phyloP scores from a whole-genome alignment of 2,888 invertebrate genomes.

The Melanchra persicariae region DNA sequence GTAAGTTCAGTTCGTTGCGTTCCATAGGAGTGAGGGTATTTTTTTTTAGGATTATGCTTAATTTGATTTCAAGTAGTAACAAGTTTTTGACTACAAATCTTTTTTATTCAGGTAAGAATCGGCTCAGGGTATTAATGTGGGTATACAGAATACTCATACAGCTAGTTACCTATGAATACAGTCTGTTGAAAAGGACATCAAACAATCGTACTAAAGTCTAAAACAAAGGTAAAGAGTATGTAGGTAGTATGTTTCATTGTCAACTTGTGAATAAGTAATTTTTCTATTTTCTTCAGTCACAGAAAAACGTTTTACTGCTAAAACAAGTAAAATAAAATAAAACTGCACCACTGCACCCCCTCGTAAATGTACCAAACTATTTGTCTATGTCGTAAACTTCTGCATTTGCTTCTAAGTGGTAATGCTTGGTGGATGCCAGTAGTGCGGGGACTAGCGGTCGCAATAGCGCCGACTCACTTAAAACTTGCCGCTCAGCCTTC shows the following conservation, averaged over 20 bases:
- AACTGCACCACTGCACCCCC: slow-evolving; percentile 33
- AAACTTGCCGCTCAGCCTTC: slow-evolving; percentile 57
- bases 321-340: slow-evolving; percentile 31
- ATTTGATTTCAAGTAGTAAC: too few species aligned
- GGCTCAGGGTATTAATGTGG: too few species aligned
- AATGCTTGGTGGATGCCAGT: slow-evolving; percentile 28
- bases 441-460: slow-evolving; percentile 28
- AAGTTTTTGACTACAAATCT: too few species aligned
- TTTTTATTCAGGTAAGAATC: too few species aligned
- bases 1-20: slow-evolving; percentile 25
- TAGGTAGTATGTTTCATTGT: too few species aligned
- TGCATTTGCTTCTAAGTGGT: slow-evolving; percentile 43
- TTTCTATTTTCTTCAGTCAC: background rate
- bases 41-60: too few species aligned
- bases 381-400: slow-evolving; percentile 52
- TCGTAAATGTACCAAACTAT: slow-evolving; percentile 49
- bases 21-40: too few species aligned
- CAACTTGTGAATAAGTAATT: slow-evolving; percentile 10
- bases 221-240: background rate
- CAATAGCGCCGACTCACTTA: slow-evolving; percentile 62
- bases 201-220: background rate
- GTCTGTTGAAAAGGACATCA: too few species aligned
- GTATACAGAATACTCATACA: too few species aligned
- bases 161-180: too few species aligned
- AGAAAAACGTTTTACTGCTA: background rate